These are phyloP conservation scores for Drosophila willistoni DNA, from an alignment of 1,140 invertebrate species.

Conservation along the genomic window DNA sequence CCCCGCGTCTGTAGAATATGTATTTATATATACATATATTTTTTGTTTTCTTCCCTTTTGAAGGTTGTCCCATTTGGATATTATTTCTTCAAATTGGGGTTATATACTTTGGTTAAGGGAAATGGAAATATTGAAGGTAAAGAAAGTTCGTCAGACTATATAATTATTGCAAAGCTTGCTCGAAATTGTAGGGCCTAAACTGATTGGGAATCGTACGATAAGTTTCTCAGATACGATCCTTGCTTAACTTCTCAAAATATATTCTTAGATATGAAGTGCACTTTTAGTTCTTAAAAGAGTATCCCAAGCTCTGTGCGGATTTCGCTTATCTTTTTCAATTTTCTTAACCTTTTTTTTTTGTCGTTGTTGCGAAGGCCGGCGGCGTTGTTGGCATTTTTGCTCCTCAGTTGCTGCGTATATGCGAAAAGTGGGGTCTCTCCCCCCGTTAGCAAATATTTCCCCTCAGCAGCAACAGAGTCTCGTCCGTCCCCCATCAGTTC, in stretches of 20 bases:
- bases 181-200: too few species aligned
- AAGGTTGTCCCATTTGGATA: neutral
- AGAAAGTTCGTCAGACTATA: too few species aligned
- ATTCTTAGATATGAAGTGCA: too few species aligned
- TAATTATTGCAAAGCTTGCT: too few species aligned
- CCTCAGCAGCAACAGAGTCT: neutral
- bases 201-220: too few species aligned
- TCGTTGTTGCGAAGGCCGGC: conserved; percentile 28
- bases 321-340: neutral
- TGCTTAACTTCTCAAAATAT: too few species aligned
- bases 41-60: neutral
- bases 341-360: conserved; percentile 17
- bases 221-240: too few species aligned
- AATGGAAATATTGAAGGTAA: neutral
- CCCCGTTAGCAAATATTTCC: conserved; percentile 15
- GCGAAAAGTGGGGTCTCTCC: conserved; percentile 53
- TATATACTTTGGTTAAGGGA: neutral
- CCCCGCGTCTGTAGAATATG: neutral
- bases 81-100: neutral
- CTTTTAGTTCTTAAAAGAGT: conserved; percentile 12
- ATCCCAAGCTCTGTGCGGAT: conserved; percentile 10
- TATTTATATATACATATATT: neutral
- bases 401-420: conserved; percentile 44
- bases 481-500: neutral
- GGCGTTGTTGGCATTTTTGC: conserved; percentile 66